Evolutionary conservation across 2,797 vertebrate genomes (phyloP).

Genomic region (Stomatorhinus walkeri): DNA sequence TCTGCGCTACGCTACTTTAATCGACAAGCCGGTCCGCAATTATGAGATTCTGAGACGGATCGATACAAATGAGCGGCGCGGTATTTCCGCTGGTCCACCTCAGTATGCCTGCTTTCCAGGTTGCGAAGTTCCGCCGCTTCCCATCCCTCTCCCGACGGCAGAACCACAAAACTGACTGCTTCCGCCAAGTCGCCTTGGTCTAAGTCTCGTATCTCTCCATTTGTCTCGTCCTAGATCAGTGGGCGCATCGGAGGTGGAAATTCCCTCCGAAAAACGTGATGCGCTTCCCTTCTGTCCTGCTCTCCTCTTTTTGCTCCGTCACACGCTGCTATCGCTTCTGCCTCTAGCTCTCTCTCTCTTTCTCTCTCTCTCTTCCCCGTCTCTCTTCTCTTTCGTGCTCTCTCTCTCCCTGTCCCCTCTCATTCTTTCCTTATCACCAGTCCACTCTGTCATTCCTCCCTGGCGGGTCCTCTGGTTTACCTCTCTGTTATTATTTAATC

Average conservation of each 20-base stretch:
- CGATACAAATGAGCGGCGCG: not conserved
- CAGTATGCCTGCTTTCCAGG: not conserved
- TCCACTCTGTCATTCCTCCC: not conserved
- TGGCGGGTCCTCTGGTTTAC: not conserved
- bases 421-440: not conserved
- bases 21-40: not conserved
- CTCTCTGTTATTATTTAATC: slow-evolving; percentile 2
- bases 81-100: not conserved
- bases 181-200: not conserved
- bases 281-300: slow-evolving; percentile 13
- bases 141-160: not conserved
- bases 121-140: not conserved
- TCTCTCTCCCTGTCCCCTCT: not conserved
- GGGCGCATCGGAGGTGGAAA: not conserved
- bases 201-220: not conserved
- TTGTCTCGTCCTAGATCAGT: not conserved
- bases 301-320: slow-evolving; percentile 2
- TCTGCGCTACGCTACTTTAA: not conserved
- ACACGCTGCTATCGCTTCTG: not conserved
- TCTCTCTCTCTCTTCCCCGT: not conserved
- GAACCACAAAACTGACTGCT: not conserved
- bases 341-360: not conserved
- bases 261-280: slow-evolving; percentile 39
- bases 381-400: not conserved
- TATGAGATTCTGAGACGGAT: not conserved